Base-by-base conservation (phyloP, 2,888 invertebrate genomes). In the Physocephala rufipes region DNA sequence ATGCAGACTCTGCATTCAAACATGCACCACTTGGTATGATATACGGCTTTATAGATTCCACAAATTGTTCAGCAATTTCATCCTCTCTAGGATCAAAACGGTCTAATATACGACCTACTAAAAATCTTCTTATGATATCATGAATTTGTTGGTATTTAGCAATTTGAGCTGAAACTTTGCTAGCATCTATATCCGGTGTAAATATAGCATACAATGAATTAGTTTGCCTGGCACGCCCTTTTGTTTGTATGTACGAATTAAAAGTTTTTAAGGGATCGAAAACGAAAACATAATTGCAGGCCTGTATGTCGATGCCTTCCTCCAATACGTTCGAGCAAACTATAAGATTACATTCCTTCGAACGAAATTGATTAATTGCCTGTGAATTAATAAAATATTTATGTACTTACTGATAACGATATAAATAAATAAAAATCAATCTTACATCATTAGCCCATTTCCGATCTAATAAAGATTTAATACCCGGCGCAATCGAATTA, bases 291-390 rank as follows among this genome's bases (percentile, higher is more conserved):
- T 95, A 85, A 74, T 93, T 91, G 82, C 97, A 98, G 36, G 90
- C 89, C 2, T 92, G 92, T 36, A 97, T 89, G 84, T 97, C 96
- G 12, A 96, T 90, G 0, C 96, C 96, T 86, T 97, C 97, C 82
- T 97, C 97, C 36, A 97, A 87, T 0, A 97, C 93, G 81, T 92
- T 92, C 0, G 97, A 92, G 1, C 92, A 89, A 1, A 93, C 85
- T 36, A 94, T 82, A 2, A 93, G 81, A 82, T 95, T 95, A 5
- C 88, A 84, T 45, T 88, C 86, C 12, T 90, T 89, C 12, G 84
- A 84, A 26, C 88, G 87, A 79, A 93, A 93, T 49, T 89, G 87
- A 21, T 87, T 80, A n/a, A 89, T 79, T 2, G 87, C 86, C 82
- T 85, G 28, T 16, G 71, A 71, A 69, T 49, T 26, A 28, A 36